Base-by-base conservation (phyloP, 2,113 vertebrate species). In the Symphodus melops region DNA sequence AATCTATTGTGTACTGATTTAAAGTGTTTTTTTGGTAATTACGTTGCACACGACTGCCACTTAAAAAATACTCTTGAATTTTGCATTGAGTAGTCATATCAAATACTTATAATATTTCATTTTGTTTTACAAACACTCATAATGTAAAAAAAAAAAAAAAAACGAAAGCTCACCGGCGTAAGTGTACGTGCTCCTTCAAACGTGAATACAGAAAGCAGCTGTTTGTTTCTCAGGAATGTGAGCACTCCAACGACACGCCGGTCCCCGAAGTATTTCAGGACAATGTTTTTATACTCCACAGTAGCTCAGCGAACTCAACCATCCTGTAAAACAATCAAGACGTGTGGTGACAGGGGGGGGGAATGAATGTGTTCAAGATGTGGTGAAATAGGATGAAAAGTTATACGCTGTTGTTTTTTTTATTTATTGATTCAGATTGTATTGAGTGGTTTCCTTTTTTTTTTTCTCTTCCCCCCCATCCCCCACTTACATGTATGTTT, bases 141-240 rank as follows among this genome's bases (percentile, higher is more conserved):
- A 48, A 14, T 17, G n/a, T n/a, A n/a, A n/a, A n/a, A n/a, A 14
- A 72, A 49, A 33, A 51, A 74, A 21, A 61, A 57, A 69, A 3
- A 60, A 51, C 53, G 28, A 59, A n/a, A n/a, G n/a, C n/a, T n/a
- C n/a, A 64, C 52, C 20, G 33, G 46, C 59, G 60, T 17, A 56
- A 75, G 28, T 51, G 65, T 36, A 41, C 53, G 25, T 51, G 57
- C 75, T 83, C 62, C 66, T 75, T 39, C 70, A 73, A 61, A 71
- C 44, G 64, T 75, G 70, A 83, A 44, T 54, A 54, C 76, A 85
- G 80, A 70, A 89, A 81, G 82, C 83, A 83, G 86, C 77, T 83
- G 86, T 89, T 86, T 89, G 89, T 91, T 86, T 91, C 90, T 92
- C 91, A 92, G 90, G 91, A 93, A 93, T 75, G 88, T 80, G 75